Conservation (phyloP, 2,888 invertebrate genomes). For the Trichogramma dendrolimi region DNA sequence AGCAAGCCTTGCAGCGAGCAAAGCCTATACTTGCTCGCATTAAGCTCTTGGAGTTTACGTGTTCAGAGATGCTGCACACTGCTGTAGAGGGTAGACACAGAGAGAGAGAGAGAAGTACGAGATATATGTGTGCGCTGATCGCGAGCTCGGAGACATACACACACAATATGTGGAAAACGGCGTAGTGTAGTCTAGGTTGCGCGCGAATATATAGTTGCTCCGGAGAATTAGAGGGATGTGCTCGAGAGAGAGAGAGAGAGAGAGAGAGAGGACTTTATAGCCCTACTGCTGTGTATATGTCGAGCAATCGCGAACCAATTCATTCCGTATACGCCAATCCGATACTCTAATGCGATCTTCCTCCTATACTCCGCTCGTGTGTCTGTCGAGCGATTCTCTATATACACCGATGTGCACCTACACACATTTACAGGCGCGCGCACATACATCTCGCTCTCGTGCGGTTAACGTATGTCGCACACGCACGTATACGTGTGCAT, state of each 20-base stretch:
- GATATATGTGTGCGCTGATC: constrained; percentile 23
- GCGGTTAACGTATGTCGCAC: constrained; percentile 1
- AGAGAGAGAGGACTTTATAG: not conserved
- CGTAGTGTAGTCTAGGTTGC: not conserved
- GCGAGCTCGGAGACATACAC: constrained; percentile 8
- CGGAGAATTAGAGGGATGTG: constrained; percentile 18
- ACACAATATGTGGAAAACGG: constrained; percentile 17
- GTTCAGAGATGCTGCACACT: no score
- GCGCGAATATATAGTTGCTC: not conserved
- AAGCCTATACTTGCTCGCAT: no score
- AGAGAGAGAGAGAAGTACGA: constrained; percentile 18
- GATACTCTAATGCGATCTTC: constrained; percentile 26
- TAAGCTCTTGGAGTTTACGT: no score
- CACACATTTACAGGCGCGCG: not conserved
- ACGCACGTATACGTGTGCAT: not conserved
- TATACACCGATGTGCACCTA: constrained; percentile 7
- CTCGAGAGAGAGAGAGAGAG: not conserved
- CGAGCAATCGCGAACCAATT: constrained; percentile 29
- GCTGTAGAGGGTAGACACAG: constrained; percentile 14
- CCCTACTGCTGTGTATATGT: constrained; percentile 15
- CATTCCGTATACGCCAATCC: constrained; percentile 26
- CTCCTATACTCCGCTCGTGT: constrained; percentile 17
- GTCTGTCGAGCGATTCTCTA: constrained; percentile 14
- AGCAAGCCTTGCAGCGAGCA: no score
- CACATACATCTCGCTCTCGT: not conserved